Conservation (phyloP, 2,888 invertebrate species). For the Oscheius sp. region DNA sequence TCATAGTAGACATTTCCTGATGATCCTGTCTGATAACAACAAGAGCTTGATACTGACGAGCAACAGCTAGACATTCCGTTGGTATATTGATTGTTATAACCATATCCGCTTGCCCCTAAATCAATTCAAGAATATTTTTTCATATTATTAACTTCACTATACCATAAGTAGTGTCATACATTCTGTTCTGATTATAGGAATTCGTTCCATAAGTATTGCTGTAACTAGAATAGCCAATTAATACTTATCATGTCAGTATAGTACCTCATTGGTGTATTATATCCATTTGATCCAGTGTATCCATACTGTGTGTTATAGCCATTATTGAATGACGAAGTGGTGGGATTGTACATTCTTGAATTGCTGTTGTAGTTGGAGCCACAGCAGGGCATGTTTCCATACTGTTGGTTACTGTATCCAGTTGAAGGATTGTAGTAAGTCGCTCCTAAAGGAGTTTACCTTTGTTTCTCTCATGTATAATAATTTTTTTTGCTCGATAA, state of each 20-base stretch:
- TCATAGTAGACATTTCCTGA: constrained; percentile 26
- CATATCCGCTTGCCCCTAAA: neutral
- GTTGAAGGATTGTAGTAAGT: constrained; percentile 9
- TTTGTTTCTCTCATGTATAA: neutral
- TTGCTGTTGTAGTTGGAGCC: constrained; percentile 12
- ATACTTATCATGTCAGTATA: constrained; percentile 9
- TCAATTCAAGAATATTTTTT: neutral
- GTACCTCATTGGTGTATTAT: neutral
- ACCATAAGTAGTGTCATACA: constrained; percentile 11
- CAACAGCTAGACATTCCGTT: constrained; percentile 35
- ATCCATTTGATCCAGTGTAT: constrained; percentile 14
- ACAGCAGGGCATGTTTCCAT: constrained; percentile 1
- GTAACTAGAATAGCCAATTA: constrained; percentile 6
- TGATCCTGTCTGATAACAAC: constrained; percentile 41
- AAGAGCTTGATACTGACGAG: constrained; percentile 41
- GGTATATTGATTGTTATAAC: neutral
- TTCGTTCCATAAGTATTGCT: neutral
- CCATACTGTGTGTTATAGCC: constrained; percentile 25
- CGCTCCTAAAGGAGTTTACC: neutral
- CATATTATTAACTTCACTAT: neutral
- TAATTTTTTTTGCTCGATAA: neutral
- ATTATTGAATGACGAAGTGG: constrained; percentile 7
- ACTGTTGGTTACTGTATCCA: constrained; percentile 22
- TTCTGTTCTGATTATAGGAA: neutral
- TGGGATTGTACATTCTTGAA: constrained; percentile 25